Conservation (phyloP, 1,140 invertebrate genomes). For the Hesperophylax magnus region DNA sequence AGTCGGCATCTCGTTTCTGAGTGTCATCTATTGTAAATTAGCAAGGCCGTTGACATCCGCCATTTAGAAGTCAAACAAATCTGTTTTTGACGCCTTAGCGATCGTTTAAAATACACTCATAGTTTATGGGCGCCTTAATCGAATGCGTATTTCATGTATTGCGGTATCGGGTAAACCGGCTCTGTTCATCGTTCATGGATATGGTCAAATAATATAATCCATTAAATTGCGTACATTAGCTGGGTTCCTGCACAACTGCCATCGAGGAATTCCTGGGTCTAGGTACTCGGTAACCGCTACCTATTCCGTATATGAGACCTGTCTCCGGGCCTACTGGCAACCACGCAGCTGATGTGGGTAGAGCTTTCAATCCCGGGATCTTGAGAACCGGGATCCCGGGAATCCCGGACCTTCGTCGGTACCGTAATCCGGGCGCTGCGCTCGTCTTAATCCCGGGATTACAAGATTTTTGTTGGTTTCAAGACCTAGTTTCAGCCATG, state of each 20-base stretch:
- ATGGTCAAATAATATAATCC: conserved; percentile 1
- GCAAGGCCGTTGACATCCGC: neutral
- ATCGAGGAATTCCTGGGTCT: conserved; percentile 8
- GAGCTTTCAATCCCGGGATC: too few species aligned
- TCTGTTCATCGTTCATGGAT: neutral
- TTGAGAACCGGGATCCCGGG: too few species aligned
- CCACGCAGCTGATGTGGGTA: too few species aligned
- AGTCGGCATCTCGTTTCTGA: neutral
- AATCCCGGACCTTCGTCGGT: too few species aligned
- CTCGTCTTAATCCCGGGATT: too few species aligned
- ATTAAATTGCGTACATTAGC: conserved; percentile 3
- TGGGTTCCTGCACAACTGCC: conserved; percentile 1
- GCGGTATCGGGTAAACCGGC: conserved; percentile 9
- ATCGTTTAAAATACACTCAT: conserved; percentile 13
- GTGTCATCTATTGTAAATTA: neutral
- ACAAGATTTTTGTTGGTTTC: too few species aligned
- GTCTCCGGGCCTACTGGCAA: too few species aligned
- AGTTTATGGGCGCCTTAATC: neutral
- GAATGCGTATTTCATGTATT: neutral
- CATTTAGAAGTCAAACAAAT: neutral
- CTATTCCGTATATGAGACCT: too few species aligned
- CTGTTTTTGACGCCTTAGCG: neutral
- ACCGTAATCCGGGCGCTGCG: too few species aligned
- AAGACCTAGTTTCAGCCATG: too few species aligned
- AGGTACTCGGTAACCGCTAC: neutral